These are phyloP conservation scores for Anguilla rostrata DNA, from an alignment of 2,113 vertebrate species.

Conservation along the genomic window DNA sequence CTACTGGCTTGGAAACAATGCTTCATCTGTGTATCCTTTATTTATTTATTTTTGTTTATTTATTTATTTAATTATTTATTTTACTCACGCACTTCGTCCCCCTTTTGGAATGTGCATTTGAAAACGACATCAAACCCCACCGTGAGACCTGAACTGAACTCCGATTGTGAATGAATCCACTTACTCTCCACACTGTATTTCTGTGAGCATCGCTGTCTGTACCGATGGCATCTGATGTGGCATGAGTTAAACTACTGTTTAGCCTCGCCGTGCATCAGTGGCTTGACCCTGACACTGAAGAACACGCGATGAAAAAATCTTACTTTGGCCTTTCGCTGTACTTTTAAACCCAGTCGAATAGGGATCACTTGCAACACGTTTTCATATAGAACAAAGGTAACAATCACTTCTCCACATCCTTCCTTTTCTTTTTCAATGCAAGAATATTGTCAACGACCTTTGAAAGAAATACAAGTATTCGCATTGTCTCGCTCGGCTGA, in stretches of 20 bases:
- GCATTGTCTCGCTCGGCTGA: background rate
- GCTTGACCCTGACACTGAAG: background rate
- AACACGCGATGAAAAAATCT: background rate
- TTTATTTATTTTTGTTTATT: constrained; percentile 34
- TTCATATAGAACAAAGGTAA: background rate
- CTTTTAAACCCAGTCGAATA: constrained; percentile 5
- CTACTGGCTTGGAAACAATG: constrained; percentile 46
- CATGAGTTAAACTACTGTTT: background rate
- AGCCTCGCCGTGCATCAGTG: background rate
- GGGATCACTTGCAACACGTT: background rate
- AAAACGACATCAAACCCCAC: constrained; percentile 35
- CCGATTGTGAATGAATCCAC: background rate
- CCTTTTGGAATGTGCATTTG: constrained; percentile 52
- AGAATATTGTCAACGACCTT: background rate
- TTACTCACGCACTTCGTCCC: constrained; percentile 42
- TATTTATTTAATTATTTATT: no score
- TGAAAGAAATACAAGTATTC: background rate
- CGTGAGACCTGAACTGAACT: background rate
- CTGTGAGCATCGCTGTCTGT: background rate
- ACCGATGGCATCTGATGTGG: background rate
- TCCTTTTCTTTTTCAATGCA: background rate
- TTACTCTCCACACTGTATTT: background rate
- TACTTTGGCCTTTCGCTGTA: background rate
- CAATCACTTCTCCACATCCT: background rate
- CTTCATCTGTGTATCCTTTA: constrained; percentile 60